Conservation (phyloP, 2,888 invertebrate genomes). For the Conistra vaccinii region DNA sequence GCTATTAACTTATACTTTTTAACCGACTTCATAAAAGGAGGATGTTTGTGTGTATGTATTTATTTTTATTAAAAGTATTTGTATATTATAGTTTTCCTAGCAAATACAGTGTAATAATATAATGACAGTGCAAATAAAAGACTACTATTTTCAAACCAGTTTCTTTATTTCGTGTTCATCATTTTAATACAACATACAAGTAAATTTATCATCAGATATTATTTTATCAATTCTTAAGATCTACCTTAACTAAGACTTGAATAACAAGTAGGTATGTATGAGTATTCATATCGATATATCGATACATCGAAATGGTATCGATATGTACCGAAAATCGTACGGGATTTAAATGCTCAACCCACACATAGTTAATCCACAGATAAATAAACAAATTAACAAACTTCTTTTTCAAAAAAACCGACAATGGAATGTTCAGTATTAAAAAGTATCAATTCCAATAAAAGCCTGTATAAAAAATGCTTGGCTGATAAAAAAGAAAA, state of each 20-base stretch:
- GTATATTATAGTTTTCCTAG: background rate
- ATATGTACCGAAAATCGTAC: conserved; percentile 65
- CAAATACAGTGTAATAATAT: no score
- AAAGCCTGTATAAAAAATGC: conserved; percentile 64
- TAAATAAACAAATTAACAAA: conserved; percentile 70
- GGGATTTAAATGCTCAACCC: conserved; percentile 66
- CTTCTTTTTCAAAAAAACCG: conserved; percentile 61
- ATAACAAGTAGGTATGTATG: conserved; percentile 86
- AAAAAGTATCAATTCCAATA: conserved; percentile 70
- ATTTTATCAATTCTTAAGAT: conserved; percentile 89
- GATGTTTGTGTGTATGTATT: no score
- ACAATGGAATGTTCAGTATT: conserved; percentile 67
- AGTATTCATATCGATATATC: conserved; percentile 71
- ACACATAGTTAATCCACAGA: conserved; percentile 66
- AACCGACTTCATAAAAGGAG: no score
- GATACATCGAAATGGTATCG: conserved; percentile 68
- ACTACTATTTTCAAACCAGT: conserved; percentile 87
- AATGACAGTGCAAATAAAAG: conserved; percentile 78
- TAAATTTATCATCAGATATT: conserved; percentile 91
- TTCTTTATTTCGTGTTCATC: conserved; percentile 91
- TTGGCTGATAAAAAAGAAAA: conserved; percentile 65
- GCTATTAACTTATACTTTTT: background rate
- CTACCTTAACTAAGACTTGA: conserved; percentile 89
- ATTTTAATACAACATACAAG: conserved; percentile 91
- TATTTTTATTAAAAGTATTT: background rate